These are phyloP conservation scores for Tichodroma muraria DNA, from an alignment of 2,113 vertebrate species.

Conservation along the genomic window DNA sequence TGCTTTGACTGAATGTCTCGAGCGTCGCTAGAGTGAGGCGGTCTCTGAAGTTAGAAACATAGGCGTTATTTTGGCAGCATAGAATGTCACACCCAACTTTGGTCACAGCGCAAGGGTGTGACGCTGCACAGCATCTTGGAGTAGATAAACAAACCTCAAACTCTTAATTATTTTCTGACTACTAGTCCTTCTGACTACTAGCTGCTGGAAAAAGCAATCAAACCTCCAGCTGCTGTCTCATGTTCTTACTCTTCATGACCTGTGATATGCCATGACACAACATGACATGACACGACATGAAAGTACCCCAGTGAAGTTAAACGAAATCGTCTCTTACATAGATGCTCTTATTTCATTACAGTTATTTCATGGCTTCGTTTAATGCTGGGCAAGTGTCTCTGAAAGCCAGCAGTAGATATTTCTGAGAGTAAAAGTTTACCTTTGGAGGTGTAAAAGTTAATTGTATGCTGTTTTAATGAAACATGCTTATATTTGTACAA, in stretches of 20 bases:
- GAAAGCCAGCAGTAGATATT: not conserved
- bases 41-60: not conserved
- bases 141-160: not conserved
- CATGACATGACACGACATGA: not conserved
- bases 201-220: not conserved
- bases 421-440: not conserved
- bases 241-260: not conserved
- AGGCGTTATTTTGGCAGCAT: not conserved
- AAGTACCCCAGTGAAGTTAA: not conserved
- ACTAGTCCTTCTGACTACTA: not conserved
- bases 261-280: not conserved
- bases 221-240: not conserved
- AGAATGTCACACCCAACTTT: not conserved
- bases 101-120: not conserved
- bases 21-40: not conserved
- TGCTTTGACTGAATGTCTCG: not conserved
- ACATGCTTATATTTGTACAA: not conserved
- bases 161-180: not conserved
- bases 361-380: not conserved
- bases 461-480: not conserved
- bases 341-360: not conserved
- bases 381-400: not conserved
- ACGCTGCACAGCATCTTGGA: not conserved
- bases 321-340: accelerated
- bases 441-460: not conserved